Evolutionary conservation across 2,797 vertebrate species (phyloP), one percentile per base, ranked within the genome.

Genomic region (Jordanella pulchra): DNA sequence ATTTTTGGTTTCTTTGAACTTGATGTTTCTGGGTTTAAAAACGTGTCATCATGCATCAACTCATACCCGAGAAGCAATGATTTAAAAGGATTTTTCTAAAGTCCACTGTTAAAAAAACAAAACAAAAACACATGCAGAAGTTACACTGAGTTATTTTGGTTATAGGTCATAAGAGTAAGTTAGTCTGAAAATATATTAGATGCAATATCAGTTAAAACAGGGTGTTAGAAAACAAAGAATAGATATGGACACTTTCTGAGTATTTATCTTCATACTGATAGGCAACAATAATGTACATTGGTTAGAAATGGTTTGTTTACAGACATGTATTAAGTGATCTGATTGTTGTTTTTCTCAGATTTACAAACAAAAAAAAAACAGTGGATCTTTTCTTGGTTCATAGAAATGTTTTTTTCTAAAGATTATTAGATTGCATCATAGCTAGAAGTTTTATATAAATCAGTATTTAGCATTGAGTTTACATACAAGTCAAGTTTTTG

Each of bases 401-500:
- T 64, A 44, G 42, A n/a, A 64, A 70, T 67, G 13, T 67, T 32
- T 67, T 51, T 50, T 32, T 51, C 60, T 74, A 21, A 51, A 39
- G 50, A 6, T 55, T 47, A 64, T 64, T 7, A 55, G 23, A 27
- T n/a, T 74, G 5, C 35, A 39, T 39, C 53, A n/a, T 1, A 60
- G 4, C 68, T 68, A 58, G 4, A 53, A 76, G 5, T 60, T 69
- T 56, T 30, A 45, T 28, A 32, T 56, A 28, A 81, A 15, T 73
- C 6, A 56, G n/a, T 3, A 53, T 44, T 9, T 61, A 18, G 65
- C 6, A 72, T 72, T 81, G 21, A 78, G 30, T 48, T 1, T 87
- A 86, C 89, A 61, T 86, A 87, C 77, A 88, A 50, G 82, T 80
- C 7, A 58, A 32, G 6, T 18, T 87, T 82, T 82, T 82, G 71